These are phyloP conservation scores for Cyclophora punctaria DNA, from an alignment of 2,888 invertebrate genomes.

Conservation along the genomic window DNA sequence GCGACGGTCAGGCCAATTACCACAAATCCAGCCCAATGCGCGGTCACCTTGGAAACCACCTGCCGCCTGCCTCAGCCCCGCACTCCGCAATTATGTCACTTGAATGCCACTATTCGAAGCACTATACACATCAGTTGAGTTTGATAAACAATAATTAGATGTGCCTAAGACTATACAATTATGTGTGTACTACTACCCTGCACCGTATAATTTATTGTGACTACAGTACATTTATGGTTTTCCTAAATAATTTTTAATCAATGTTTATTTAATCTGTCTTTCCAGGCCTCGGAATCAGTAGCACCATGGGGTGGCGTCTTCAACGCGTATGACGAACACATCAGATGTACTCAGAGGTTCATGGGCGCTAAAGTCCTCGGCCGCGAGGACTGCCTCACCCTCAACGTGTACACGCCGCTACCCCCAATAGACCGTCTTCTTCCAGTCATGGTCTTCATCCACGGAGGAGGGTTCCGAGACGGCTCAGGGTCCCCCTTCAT, in stretches of 20 bases:
- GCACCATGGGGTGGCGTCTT: conserved; percentile 45
- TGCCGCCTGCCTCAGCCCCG: not conserved
- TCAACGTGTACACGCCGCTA: conserved; percentile 55
- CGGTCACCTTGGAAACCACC: conserved; percentile 7
- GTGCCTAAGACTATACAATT: too few species aligned
- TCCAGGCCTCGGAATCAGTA: conserved; percentile 44
- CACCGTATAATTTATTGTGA: too few species aligned
- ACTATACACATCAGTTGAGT: too few species aligned
- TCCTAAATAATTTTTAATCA: not conserved
- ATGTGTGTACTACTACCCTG: too few species aligned
- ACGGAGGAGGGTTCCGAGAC: conserved; percentile 61
- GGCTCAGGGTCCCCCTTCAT: conserved; percentile 54
- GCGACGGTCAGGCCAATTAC: not conserved
- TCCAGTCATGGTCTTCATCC: conserved; percentile 65
- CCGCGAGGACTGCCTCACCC: conserved; percentile 51
- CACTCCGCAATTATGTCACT: conserved; percentile 1
- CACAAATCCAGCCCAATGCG: conserved; percentile 4
- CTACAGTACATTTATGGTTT: too few species aligned
- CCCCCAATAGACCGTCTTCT: conserved; percentile 15
- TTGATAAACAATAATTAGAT: too few species aligned
- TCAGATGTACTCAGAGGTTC: conserved; percentile 54
- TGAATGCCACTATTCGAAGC: not conserved
- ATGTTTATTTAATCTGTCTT: conserved; percentile 10
- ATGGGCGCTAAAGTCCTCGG: conserved; percentile 35
- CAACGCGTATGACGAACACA: conserved; percentile 46